These are phyloP conservation scores for Zootermopsis nevadensis DNA, from an alignment of 2,888 invertebrate genomes.

Conservation along the genomic window DNA sequence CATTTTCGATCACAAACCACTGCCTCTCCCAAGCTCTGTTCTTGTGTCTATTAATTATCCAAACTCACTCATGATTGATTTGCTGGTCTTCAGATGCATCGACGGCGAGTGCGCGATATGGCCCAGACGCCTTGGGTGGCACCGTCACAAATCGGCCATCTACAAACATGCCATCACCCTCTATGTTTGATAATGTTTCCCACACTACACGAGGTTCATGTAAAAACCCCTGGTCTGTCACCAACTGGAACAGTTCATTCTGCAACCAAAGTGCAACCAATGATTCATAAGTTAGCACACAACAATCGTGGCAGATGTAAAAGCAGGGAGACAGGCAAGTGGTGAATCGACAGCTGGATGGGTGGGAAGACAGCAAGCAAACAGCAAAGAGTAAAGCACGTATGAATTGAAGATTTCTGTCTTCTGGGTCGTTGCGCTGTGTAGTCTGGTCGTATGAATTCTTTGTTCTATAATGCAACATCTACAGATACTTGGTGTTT, in stretches of 20 bases:
- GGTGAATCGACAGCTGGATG: too few relatives aligned
- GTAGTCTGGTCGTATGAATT: too few relatives aligned
- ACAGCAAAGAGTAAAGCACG: too few relatives aligned
- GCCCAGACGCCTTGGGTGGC: slow-evolving; percentile 55
- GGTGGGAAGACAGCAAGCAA: too few relatives aligned
- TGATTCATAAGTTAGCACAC: not conserved
- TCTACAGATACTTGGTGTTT: too few relatives aligned
- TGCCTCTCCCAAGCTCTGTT: too few relatives aligned
- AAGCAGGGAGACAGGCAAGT: not conserved
- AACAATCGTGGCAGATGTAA: not conserved
- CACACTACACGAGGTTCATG: slow-evolving; percentile 66
- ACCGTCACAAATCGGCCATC: slow-evolving; percentile 64
- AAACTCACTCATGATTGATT: slow-evolving; percentile 64
- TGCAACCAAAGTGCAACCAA: slow-evolving; percentile 54
- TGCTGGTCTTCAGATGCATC: slow-evolving; percentile 59
- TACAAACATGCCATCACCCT: slow-evolving; percentile 67
- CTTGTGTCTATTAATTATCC: too few relatives aligned
- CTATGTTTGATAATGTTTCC: slow-evolving; percentile 68
- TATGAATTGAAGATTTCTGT: too few relatives aligned
- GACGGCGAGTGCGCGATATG: slow-evolving; percentile 31
- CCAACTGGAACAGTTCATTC: slow-evolving; percentile 66
- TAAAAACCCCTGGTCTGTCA: slow-evolving; percentile 69
- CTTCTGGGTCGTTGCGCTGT: too few relatives aligned
- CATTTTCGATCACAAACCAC: too few relatives aligned
- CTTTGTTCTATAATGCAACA: too few relatives aligned